A percentile compares a stretch with the other conserved stretches of the same genome.
Evolutionary conservation across 2,113 vertebrate species (phyloP).

Genomic region (Melozone crissalis): DNA sequence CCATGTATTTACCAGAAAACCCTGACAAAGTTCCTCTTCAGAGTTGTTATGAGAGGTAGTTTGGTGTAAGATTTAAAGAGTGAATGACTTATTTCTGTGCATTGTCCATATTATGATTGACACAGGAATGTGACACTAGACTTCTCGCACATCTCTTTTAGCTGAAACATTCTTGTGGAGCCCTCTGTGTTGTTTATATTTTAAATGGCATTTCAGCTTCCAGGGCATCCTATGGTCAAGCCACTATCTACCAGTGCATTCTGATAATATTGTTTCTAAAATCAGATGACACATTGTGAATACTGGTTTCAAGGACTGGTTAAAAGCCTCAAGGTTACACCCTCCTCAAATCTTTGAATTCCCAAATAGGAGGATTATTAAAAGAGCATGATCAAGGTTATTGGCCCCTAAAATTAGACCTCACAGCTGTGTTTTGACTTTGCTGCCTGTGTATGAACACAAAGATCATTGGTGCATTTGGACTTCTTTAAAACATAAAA

Average conservation of each 20-base stretch:
- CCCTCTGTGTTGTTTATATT: background rate
- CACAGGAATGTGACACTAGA: background rate
- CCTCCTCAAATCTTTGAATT: background rate
- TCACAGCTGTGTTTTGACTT: conserved; percentile 46
- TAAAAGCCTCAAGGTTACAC: background rate
- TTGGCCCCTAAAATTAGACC: conserved; percentile 28
- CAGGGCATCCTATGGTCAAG: background rate
- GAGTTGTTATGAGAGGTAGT: background rate
- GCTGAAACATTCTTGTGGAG: background rate
- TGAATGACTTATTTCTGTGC: background rate
- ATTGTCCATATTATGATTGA: background rate
- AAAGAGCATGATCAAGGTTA: conserved; percentile 6
- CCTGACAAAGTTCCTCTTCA: background rate
- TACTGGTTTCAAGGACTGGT: background rate
- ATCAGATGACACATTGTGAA: background rate
- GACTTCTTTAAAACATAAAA: background rate
- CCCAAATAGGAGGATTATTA: background rate
- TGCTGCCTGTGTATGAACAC: background rate
- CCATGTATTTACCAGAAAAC: conserved; percentile 13
- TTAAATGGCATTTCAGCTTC: background rate
- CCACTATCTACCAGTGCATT: background rate
- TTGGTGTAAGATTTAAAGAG: background rate
- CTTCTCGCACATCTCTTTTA: background rate
- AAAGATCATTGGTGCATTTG: background rate
- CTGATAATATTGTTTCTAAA: conserved; percentile 17